Evolutionary conservation across 2,888 invertebrate species (phyloP), one percentile per base, ranked within the genome.

Genomic region (Panorpa germanica): DNA sequence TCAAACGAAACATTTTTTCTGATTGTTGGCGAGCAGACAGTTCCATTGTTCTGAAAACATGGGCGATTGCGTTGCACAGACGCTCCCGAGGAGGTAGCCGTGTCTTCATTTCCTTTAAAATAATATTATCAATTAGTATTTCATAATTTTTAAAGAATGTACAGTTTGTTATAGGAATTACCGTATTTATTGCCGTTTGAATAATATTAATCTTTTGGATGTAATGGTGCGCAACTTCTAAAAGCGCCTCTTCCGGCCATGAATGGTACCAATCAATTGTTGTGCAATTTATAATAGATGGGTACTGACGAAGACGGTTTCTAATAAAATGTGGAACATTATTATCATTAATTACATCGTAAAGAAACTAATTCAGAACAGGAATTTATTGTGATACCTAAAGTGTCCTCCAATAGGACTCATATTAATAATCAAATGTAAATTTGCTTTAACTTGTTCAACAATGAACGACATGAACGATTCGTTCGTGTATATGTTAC

Each of bases 241-340:
- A 57, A 32, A 90, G 59, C 19, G 88, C 86, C 47, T 83, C 78
- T 35, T 70, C 67, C 1, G 88, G 85, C 88, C 88, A 90, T 43
- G 80, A 75, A 44, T 71, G 64, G 55, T 86, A 83, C 85, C 85
- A 88, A 52, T 88, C 82, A 14, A 85, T 82, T 1, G 85, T 83
- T 1, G 83, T 81, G 38, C 77, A 73, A 56, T 83, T 86, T 24
- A 88, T 74, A 33, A 90, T 56, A 1, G 83, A 76, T 2, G 90
- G 88, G 54, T 83, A 90, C 50, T 83, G 83, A 7, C 86, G 69
- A 41, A 88, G 66, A 32, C 82, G 70, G 44, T 76, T 73, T 45
- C 82, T 72, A 41, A 10, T 33, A 37, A 33, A 28, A 27, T 20
- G 12, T 28, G 16, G 17, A 7, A n/a, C n/a, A n/a, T n/a, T n/a